phyloP scores from a whole-genome alignment of 2,113 vertebrate genomes.

The Elephas maximus region DNA sequence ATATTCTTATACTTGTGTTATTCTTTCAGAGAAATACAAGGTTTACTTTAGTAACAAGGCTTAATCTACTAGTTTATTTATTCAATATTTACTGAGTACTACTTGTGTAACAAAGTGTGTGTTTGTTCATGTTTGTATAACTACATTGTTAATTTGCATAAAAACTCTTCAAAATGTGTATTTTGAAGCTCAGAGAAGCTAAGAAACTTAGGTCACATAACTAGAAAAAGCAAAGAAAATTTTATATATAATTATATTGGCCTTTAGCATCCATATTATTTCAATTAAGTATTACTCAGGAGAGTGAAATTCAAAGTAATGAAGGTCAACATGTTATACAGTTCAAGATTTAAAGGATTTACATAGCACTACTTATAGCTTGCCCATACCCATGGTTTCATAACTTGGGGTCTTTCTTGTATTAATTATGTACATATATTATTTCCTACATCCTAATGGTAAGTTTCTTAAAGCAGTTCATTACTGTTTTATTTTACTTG shows the following conservation, averaged over 20 bases:
- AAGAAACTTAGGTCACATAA: background rate
- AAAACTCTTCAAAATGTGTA: background rate
- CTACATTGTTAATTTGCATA: background rate
- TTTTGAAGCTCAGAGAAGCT: background rate
- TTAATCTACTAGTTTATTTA: background rate
- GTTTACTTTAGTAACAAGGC: background rate
- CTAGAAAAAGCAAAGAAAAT: background rate
- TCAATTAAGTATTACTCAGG: background rate
- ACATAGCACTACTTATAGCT: fast-evolving
- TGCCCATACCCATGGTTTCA: background rate
- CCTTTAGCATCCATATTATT: background rate
- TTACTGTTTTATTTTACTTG: background rate
- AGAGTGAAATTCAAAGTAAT: background rate
- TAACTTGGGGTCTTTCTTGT: background rate
- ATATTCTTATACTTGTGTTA: background rate
- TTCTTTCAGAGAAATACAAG: background rate
- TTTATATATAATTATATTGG: background rate
- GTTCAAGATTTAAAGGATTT: background rate
- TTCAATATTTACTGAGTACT: background rate
- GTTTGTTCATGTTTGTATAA: background rate
- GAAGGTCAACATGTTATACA: background rate
- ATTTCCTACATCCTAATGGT: background rate
- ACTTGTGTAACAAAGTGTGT: background rate
- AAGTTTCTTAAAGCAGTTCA: background rate
- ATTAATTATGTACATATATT: background rate